Conservation (phyloP, 2,888 invertebrate species). For the Meta bourneti region DNA sequence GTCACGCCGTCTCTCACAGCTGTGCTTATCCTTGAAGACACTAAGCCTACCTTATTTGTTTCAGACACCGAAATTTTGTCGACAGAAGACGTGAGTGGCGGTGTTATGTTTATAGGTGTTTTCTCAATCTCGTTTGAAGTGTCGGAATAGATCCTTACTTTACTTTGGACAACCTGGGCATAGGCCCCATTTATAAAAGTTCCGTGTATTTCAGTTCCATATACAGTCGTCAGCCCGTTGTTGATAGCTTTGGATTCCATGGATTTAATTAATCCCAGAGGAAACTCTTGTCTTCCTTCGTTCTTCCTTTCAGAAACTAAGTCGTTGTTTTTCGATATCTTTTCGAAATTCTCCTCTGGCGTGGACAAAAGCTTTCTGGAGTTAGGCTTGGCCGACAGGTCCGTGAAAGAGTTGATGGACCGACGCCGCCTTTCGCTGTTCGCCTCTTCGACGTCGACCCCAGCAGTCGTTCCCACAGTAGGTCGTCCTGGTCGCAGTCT, state of each 20-base stretch:
- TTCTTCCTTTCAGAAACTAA: slow-evolving; percentile 29
- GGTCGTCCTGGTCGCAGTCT: slow-evolving; percentile 54
- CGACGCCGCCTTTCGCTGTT: slow-evolving; percentile 12
- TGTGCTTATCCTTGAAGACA: slow-evolving; percentile 74
- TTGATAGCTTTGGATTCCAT: slow-evolving; percentile 82
- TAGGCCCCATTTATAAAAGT: slow-evolving; percentile 86
- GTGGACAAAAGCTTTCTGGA: slow-evolving; percentile 59
- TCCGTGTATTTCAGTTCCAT: slow-evolving; percentile 88
- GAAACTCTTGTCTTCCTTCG: slow-evolving; percentile 46
- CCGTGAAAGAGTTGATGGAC: slow-evolving; percentile 6
- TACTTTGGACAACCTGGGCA: slow-evolving; percentile 82
- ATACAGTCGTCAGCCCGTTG: slow-evolving; percentile 86
- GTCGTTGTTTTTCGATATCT: slow-evolving; percentile 61
- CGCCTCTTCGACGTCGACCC: slow-evolving; percentile 1
- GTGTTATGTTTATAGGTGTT: slow-evolving; percentile 22
- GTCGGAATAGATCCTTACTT: slow-evolving; percentile 60
- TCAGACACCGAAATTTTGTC: slow-evolving; percentile 17
- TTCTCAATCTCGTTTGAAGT: slow-evolving; percentile 63
- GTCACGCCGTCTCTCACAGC: slow-evolving; percentile 60
- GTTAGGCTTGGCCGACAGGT: slow-evolving; percentile 15
- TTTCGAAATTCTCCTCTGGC: slow-evolving; percentile 25
- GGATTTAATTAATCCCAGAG: slow-evolving; percentile 65
- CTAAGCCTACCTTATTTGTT: slow-evolving; percentile 74
- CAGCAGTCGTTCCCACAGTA: background rate
- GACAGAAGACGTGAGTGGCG: background rate